phyloP scores from a whole-genome alignment of 2,113 vertebrate species.

The Phaetusa simplex region DNA sequence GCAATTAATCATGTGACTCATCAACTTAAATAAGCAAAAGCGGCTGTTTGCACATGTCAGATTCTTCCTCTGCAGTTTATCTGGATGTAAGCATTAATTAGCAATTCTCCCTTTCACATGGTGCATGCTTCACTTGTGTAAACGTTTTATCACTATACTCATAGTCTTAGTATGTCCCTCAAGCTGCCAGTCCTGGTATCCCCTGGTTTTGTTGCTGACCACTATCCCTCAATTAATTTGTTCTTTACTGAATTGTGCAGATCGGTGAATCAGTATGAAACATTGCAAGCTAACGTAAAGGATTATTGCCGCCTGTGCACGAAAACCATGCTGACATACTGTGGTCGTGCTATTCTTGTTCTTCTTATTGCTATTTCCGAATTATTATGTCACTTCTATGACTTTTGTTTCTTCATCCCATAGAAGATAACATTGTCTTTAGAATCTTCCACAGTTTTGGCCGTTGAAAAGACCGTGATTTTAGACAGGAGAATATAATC shows the following conservation, averaged over 20 bases:
- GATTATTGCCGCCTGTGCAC: not conserved
- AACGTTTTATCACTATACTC: not conserved
- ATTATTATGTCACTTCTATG: not conserved
- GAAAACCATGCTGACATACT: not conserved
- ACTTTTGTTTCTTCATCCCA: not conserved
- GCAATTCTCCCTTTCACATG: not conserved
- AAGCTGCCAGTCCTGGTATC: not conserved
- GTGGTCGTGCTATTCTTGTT: not conserved
- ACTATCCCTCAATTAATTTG: not conserved
- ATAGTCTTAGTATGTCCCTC: not conserved
- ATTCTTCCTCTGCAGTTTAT: not conserved
- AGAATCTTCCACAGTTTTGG: not conserved
- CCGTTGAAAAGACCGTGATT: not conserved
- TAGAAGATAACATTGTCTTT: not conserved
- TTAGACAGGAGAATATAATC: not conserved
- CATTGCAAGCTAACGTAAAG: not conserved
- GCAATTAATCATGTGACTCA: slow-evolving; percentile 19
- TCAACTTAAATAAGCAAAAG: slow-evolving; percentile 28
- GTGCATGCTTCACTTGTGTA: not conserved
- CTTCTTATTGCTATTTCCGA: not conserved
- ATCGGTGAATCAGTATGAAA: not conserved
- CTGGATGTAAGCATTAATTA: slow-evolving; percentile 17
- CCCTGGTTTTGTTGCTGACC: not conserved
- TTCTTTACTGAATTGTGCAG: not conserved
- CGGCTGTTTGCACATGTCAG: slow-evolving; percentile 19